Percentiles rank a stretch among this genome's conserved stretches.
These are phyloP conservation scores for Perccottus glenii DNA, from an alignment of 2,113 vertebrate species.

Conservation along the genomic window DNA sequence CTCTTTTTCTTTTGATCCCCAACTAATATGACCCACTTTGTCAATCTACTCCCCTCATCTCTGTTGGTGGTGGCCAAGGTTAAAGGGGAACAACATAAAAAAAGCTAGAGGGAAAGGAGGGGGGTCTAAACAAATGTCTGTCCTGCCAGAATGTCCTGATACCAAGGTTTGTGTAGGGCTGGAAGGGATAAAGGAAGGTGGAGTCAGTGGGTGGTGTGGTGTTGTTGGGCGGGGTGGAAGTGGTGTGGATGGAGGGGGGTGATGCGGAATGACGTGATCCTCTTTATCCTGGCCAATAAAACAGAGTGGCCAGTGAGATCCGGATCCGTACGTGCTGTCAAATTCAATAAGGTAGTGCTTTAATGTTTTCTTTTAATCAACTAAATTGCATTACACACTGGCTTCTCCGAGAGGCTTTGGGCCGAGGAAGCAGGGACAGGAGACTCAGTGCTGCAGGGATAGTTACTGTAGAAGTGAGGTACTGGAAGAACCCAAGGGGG, in stretches of 20 bases:
- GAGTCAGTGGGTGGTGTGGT: slow-evolving; percentile 45
- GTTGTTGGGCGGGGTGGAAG: slow-evolving; percentile 38
- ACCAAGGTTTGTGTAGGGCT: slow-evolving; percentile 76
- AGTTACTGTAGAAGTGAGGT: background rate
- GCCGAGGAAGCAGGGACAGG: slow-evolving; percentile 22
- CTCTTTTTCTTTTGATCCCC: slow-evolving; percentile 24
- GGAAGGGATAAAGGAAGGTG: slow-evolving; percentile 54
- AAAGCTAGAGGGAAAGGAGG: slow-evolving; percentile 30
- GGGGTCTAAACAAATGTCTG: slow-evolving; percentile 74
- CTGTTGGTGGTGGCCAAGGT: slow-evolving; percentile 66
- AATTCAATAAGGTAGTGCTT: slow-evolving; percentile 86
- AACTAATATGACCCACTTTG: slow-evolving; percentile 21
- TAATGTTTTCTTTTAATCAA: slow-evolving; percentile 89
- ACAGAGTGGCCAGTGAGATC: slow-evolving; percentile 83
- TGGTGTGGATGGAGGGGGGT: slow-evolving; percentile 28
- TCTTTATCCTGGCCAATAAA: slow-evolving; percentile 83
- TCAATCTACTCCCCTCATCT: slow-evolving; percentile 20
- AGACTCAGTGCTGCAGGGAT: slow-evolving; percentile 9
- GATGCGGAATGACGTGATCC: slow-evolving; percentile 82
- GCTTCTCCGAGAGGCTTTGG: slow-evolving; percentile 50
- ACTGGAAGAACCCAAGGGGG: slow-evolving; percentile 32
- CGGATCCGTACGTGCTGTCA: slow-evolving; percentile 83
- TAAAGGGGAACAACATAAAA: slow-evolving; percentile 52
- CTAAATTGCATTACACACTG: slow-evolving; percentile 85
- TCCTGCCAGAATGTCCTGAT: slow-evolving; percentile 77